Conservation (phyloP, 2,113 vertebrate genomes). For the Balaeniceps rex region DNA sequence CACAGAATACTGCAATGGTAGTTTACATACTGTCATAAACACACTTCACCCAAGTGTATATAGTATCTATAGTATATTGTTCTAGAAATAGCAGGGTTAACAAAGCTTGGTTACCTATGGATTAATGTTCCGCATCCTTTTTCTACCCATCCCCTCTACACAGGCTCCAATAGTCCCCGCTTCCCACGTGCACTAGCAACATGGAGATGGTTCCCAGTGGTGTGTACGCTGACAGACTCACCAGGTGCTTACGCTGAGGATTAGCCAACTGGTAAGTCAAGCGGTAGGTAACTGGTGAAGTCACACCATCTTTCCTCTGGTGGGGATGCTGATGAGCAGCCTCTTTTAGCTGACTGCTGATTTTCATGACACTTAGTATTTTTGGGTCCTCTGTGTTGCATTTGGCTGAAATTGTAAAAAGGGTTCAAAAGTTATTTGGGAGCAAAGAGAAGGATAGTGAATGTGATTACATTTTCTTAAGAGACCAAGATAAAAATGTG, state of each 20-base stretch:
- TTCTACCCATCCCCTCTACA: neutral
- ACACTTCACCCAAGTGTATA: neutral
- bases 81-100: neutral
- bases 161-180: fast-evolving
- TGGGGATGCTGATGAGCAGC: neutral
- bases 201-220: fast-evolving
- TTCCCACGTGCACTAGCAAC: neutral
- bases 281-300: neutral
- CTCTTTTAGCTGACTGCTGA: neutral
- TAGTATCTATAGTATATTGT: fast-evolving
- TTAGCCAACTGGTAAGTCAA: neutral
- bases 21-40: fast-evolving
- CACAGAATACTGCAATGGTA: too few relatives aligned
- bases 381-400: neutral
- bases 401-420: neutral
- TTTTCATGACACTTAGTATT: neutral
- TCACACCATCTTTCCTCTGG: neutral
- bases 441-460: neutral
- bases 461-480: neutral
- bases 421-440: neutral
- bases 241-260: too few relatives aligned
- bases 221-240: neutral
- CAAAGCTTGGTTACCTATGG: neutral
- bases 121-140: neutral
- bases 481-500: neutral